Conservation (phyloP, 2,113 vertebrate species). For the human (Homo sapiens) region DNA sequence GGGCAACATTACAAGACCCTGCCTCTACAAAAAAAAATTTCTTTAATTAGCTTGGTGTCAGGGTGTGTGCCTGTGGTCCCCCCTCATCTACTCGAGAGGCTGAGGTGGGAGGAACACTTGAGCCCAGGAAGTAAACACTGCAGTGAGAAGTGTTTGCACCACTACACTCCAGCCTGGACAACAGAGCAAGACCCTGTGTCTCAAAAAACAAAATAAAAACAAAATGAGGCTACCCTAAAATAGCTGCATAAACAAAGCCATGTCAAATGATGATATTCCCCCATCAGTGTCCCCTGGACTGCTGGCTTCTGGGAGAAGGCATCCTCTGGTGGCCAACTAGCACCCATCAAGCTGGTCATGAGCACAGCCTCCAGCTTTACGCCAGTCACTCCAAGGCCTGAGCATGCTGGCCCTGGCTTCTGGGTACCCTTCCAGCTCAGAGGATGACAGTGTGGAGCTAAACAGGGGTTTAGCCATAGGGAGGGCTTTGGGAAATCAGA, state of each 20-base stretch:
- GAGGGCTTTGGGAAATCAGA: not conserved
- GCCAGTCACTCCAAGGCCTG: not conserved
- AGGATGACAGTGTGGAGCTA: too few relatives aligned
- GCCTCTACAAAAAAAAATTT: too few relatives aligned
- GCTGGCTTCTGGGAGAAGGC: not conserved
- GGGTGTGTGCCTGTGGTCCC: too few relatives aligned
- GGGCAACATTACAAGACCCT: too few relatives aligned
- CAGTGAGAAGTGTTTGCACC: too few relatives aligned
- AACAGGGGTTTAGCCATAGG: rapidly evolving
- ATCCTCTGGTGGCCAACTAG: not conserved
- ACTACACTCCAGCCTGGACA: too few relatives aligned
- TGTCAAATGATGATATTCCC: not conserved
- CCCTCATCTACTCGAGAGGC: too few relatives aligned
- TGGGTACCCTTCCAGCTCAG: not conserved
- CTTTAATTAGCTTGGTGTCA: too few relatives aligned
- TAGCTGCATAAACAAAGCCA: not conserved
- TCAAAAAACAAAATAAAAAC: too few relatives aligned
- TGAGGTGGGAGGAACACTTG: too few relatives aligned
- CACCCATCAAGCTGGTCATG: not conserved
- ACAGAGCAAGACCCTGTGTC: too few relatives aligned
- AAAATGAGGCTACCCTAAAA: not conserved
- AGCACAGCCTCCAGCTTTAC: not conserved
- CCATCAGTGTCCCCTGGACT: not conserved
- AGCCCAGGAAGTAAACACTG: too few relatives aligned
- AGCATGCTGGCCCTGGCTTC: not conserved